A percentile compares a stretch with the other conserved stretches of the same genome.
phyloP scores from a whole-genome alignment of 2,888 invertebrate species.

The Dicyrtoma fusca region DNA sequence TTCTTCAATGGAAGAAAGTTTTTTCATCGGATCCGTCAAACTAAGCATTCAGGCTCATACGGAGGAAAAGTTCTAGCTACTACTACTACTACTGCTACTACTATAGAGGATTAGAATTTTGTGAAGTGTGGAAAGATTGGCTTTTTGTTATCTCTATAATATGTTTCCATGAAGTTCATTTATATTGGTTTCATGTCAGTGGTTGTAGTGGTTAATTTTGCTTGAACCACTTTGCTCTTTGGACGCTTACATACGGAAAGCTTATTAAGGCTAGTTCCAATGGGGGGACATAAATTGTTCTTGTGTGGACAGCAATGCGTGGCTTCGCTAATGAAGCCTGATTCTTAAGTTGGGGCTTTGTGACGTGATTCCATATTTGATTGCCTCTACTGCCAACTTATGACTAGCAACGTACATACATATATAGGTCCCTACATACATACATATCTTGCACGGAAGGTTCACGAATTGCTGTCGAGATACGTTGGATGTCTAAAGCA shows the following conservation, averaged over 20 bases:
- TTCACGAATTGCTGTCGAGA: background rate
- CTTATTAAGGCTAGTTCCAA: constrained; percentile 35
- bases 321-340: constrained; percentile 35
- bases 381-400: constrained; percentile 14
- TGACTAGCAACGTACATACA: too few relatives aligned
- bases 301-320: constrained; percentile 34
- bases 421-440: too few relatives aligned
- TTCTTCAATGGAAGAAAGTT: too few relatives aligned
- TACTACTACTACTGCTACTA: too few relatives aligned
- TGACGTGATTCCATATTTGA: constrained; percentile 23
- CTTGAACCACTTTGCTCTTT: background rate
- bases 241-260: background rate
- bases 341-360: constrained; percentile 22
- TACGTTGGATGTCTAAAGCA: too few relatives aligned
- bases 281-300: constrained; percentile 34
- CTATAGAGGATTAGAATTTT: background rate
- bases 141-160: background rate
- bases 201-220: constrained; percentile 22
- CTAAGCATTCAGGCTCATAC: too few relatives aligned
- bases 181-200: constrained; percentile 14
- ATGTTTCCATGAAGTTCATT: background rate
- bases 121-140: constrained; percentile 25
- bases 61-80: too few relatives aligned
- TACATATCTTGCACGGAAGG: too few relatives aligned
- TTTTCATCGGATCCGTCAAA: too few relatives aligned